Evolutionary conservation across 2,797 vertebrate genomes (phyloP).

Genomic region (Sardinella longiceps): DNA sequence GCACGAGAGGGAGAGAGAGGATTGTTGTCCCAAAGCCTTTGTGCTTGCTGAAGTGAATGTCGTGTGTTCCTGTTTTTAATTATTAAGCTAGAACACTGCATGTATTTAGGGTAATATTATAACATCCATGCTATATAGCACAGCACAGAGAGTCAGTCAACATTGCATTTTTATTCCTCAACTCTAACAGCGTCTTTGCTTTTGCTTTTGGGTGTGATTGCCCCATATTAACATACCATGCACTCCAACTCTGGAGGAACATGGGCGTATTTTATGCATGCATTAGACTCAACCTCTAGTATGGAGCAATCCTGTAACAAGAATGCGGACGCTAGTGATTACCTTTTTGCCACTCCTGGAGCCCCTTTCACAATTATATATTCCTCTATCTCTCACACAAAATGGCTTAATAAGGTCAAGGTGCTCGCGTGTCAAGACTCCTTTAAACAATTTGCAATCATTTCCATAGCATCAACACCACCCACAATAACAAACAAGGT

Average conservation of each 20-base stretch:
- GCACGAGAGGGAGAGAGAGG: background rate
- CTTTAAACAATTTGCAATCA: slow-evolving; percentile 82
- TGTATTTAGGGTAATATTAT: slow-evolving; percentile 25
- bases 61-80: slow-evolving; percentile 66
- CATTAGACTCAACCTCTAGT: slow-evolving; percentile 53
- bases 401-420: slow-evolving; percentile 70
- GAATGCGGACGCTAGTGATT: slow-evolving; percentile 55
- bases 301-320: slow-evolving; percentile 44
- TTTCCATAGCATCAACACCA: slow-evolving; percentile 79
- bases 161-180: background rate
- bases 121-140: background rate
- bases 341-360: slow-evolving; percentile 61
- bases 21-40: slow-evolving; percentile 69
- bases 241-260: slow-evolving; percentile 36
- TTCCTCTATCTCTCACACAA: slow-evolving; percentile 65
- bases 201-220: slow-evolving; percentile 42
- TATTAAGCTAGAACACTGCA: slow-evolving; percentile 52
- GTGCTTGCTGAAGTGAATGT: slow-evolving; percentile 53
- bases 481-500: slow-evolving; percentile 81
- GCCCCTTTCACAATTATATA: slow-evolving; percentile 65
- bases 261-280: slow-evolving; percentile 50
- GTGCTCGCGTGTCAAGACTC: slow-evolving; percentile 73
- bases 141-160: background rate
- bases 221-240: slow-evolving; percentile 40
- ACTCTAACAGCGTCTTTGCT: slow-evolving; percentile 34